Conservation (phyloP, 2,797 vertebrate species). For the Tolypeutes matacus region DNA sequence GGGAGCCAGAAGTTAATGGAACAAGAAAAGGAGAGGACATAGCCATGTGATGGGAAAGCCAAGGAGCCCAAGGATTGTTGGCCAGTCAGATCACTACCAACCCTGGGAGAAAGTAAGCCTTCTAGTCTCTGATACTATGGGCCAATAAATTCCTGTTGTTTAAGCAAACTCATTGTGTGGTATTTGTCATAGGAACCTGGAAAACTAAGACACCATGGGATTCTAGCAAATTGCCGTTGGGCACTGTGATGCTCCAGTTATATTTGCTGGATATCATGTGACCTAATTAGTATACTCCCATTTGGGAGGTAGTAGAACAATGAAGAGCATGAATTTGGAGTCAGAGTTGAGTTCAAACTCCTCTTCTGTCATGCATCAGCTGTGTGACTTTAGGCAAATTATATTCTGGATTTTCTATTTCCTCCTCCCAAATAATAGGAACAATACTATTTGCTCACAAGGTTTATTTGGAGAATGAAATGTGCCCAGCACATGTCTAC, state of each 20-base stretch:
- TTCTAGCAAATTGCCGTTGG: neutral
- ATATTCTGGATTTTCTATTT: constrained; percentile 17
- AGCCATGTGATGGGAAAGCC: no score
- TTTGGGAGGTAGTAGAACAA: neutral
- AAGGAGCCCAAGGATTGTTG: no score
- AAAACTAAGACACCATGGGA: no score
- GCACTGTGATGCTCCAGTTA: neutral
- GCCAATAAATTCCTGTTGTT: no score
- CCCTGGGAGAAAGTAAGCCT: no score
- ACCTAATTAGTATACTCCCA: neutral
- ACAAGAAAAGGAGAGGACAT: no score
- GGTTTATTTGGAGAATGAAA: constrained; percentile 19
- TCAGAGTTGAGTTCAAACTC: neutral
- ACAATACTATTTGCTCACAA: neutral
- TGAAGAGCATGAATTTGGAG: neutral
- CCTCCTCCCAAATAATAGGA: neutral
- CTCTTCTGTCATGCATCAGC: neutral
- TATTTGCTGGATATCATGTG: neutral
- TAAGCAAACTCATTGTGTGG: no score
- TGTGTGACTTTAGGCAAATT: neutral
- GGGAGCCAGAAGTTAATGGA: no score
- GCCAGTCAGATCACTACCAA: no score
- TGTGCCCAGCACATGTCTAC: neutral
- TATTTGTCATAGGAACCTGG: no score
- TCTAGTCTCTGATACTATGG: no score